phyloP scores from a whole-genome alignment of 2,113 vertebrate genomes.

The Emydocephalus ijimae region DNA sequence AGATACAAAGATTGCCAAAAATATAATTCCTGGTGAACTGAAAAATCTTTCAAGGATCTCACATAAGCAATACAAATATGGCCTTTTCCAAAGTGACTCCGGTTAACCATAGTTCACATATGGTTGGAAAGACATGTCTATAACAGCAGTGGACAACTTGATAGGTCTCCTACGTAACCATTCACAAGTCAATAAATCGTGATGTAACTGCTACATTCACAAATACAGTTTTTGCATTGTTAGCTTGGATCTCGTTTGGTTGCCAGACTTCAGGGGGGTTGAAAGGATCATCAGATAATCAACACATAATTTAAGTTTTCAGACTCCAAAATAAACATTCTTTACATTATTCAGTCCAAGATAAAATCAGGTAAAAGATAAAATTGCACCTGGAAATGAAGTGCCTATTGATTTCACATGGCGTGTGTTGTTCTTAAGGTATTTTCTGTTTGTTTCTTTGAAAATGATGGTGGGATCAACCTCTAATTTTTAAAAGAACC shows the following conservation, averaged over 20 bases:
- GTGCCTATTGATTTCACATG: conserved; percentile 53
- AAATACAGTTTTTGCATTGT: neutral
- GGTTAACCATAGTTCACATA: neutral
- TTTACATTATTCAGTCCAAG: conserved; percentile 21
- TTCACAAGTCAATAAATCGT: neutral
- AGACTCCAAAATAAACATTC: conserved; percentile 1
- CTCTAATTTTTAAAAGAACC: conserved; percentile 38
- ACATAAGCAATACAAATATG: neutral
- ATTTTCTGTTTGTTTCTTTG: conserved; percentile 20
- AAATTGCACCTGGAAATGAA: conserved; percentile 56
- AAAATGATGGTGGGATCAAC: conserved; percentile 29
- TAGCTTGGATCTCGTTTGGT: neutral
- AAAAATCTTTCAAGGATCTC: neutral
- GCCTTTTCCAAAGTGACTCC: neutral
- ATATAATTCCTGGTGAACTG: neutral
- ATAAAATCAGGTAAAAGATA: conserved; percentile 14
- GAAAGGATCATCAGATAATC: neutral
- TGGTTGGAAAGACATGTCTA: neutral
- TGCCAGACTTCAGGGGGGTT: neutral
- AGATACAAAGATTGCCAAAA: neutral
- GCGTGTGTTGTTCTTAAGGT: conserved; percentile 15
- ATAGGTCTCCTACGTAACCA: neutral
- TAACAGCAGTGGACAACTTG: neutral
- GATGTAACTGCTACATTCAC: neutral
- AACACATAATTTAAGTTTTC: conserved; percentile 2